These are phyloP conservation scores for Drosophila nasuta DNA, from an alignment of 1,140 invertebrate species.

Conservation along the genomic window DNA sequence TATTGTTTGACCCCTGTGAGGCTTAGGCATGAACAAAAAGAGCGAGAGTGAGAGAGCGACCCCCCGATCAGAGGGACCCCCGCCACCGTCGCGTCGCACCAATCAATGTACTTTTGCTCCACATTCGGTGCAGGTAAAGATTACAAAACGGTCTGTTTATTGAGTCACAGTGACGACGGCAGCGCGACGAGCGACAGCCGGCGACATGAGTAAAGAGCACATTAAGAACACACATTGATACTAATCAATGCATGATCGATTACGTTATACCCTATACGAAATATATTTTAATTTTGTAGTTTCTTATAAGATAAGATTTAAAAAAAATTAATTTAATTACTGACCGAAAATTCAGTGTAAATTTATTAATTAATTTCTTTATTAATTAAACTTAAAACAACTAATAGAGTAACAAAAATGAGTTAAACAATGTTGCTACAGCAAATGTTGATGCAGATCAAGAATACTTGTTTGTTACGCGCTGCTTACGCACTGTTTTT, in stretches of 20 bases:
- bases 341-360: too few species aligned
- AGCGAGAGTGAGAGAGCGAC: neutral
- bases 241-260: neutral
- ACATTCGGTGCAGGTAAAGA: constrained; percentile 69
- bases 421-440: too few species aligned
- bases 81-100: neutral
- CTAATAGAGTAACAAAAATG: neutral
- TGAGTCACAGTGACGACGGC: constrained; percentile 41
- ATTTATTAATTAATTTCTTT: too few species aligned
- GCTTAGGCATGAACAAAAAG: constrained; percentile 6
- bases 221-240: constrained; percentile 8
- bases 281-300: too few species aligned
- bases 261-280: neutral
- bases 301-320: too few species aligned
- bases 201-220: constrained; percentile 16
- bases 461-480: neutral
- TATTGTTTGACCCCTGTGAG: constrained; percentile 50
- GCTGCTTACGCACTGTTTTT: neutral
- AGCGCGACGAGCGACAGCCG: constrained; percentile 19
- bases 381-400: too few species aligned
- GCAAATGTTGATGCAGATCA: neutral
- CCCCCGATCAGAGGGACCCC: neutral
- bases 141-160: constrained; percentile 71
- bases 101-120: constrained; percentile 56
- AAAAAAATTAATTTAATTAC: too few species aligned